Evolutionary conservation across 2,888 invertebrate genomes (phyloP), one percentile per base, ranked within the genome.

Genomic region (Cantharis lateralis): DNA sequence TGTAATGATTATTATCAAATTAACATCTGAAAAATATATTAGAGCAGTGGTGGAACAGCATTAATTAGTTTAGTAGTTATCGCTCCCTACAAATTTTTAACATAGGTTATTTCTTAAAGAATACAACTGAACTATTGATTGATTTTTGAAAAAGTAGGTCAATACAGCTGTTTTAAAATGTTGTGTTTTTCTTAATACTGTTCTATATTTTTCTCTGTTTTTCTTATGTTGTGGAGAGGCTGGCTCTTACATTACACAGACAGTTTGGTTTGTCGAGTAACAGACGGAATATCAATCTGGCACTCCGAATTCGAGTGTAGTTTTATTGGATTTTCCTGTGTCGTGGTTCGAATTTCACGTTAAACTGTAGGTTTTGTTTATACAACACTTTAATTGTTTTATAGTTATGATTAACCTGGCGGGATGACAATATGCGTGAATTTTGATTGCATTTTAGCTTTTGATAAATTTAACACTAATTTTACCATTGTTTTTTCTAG

Each of bases 381-480:
- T 64, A 20, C 9, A 64, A 10, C 15, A 16, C 3, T 24, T 20
- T 62, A 62, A 62, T 15, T n/a, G 10, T 66, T 20, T 9, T 9
- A 9, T 15, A 64, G 11, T 20, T 4, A 18, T 20, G 3, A 66
- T 64, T 16, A 1, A 18, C 20, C 63, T 11, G 18, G 18, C 11
- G 18, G 15, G 64, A 16, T 16, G 64, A 18, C 16, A 18, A 13
- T 64, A 64, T 15, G 11, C 18, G 18, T 62, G 62, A 10, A 20
- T 16, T 16, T 18, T 64, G 2, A 15, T 9, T 1, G 11, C 16
- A 64, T 10, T n/a, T 15, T 16, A 15, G 9, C 18, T 63, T 13
- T 24, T 32, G 13, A 32, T 32, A 75, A 95, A 92, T 89, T 93
- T 93, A 80, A 20, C 5, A 20, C 13, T 66, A 20, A 66, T 66